A percentile compares a stretch with the other conserved stretches of the same genome.
Conservation (phyloP, 2,797 vertebrate genomes). For the Brotogeris chrysoptera region DNA sequence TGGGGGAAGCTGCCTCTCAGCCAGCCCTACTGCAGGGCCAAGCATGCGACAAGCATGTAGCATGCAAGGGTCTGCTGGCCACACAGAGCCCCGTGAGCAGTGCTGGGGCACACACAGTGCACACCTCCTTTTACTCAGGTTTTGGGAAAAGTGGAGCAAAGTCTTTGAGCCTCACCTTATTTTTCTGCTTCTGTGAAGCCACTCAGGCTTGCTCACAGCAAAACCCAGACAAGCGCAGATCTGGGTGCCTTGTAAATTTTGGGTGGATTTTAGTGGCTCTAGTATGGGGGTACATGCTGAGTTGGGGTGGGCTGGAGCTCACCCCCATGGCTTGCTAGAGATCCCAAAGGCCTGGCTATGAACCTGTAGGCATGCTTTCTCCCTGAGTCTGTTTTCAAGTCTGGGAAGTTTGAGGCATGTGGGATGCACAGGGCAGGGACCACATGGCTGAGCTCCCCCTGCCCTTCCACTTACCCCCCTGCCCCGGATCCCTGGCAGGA, state of each 20-base stretch:
- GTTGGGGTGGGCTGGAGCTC: neutral
- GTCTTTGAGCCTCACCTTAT: neutral
- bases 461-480: constrained; percentile 82
- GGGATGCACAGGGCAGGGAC: neutral
- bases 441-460: neutral
- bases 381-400: neutral
- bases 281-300: neutral
- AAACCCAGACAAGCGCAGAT: neutral
- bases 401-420: neutral
- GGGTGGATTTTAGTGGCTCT: neutral
- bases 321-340: rapidly evolving
- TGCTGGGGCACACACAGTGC: neutral
- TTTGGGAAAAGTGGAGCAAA: neutral
- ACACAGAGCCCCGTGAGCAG: rapidly evolving
- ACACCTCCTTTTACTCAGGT: neutral
- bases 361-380: neutral
- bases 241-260: neutral
- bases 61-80: neutral
- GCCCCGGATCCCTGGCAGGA: constrained; percentile 92
- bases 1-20: neutral
- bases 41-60: rapidly evolving
- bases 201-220: neutral
- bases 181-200: neutral
- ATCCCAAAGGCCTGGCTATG: neutral
- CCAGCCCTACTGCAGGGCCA: neutral